These are phyloP conservation scores for Todiramphus saurophagus DNA, from an alignment of 2,113 vertebrate genomes.

Conservation along the genomic window DNA sequence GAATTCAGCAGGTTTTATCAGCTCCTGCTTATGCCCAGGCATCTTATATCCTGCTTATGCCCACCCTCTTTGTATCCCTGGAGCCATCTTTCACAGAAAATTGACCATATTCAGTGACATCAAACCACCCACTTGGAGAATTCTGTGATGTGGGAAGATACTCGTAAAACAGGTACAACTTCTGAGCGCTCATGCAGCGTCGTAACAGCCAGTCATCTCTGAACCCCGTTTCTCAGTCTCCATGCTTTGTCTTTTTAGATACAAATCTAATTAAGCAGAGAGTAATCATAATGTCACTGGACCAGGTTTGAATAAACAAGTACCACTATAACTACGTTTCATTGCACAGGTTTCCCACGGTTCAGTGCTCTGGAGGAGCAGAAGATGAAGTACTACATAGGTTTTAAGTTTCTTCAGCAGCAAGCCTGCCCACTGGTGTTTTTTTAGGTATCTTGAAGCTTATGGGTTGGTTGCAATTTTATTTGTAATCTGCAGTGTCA, in stretches of 20 bases:
- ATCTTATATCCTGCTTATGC: neutral
- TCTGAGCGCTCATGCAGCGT: neutral
- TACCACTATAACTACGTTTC: neutral
- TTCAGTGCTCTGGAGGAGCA: neutral
- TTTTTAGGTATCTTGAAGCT: neutral
- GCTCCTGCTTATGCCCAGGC: neutral
- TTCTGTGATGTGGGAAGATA: neutral
- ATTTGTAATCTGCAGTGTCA: neutral
- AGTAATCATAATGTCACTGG: neutral
- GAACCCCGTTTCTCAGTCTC: neutral
- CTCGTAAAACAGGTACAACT: neutral
- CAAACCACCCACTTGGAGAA: neutral
- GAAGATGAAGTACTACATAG: neutral
- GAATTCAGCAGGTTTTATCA: neutral
- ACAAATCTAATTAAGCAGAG: neutral
- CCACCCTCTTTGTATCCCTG: neutral
- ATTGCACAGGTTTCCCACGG: neutral
- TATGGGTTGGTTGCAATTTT: neutral
- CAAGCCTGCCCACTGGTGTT: neutral
- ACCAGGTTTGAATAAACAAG: neutral
- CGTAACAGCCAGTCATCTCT: neutral
- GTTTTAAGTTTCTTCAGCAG: neutral
- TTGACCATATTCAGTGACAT: fast-evolving
- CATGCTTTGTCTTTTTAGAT: neutral
- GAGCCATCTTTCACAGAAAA: neutral